These are phyloP conservation scores for Equus przewalskii DNA, from an alignment of 2,113 vertebrate genomes.

Conservation along the genomic window DNA sequence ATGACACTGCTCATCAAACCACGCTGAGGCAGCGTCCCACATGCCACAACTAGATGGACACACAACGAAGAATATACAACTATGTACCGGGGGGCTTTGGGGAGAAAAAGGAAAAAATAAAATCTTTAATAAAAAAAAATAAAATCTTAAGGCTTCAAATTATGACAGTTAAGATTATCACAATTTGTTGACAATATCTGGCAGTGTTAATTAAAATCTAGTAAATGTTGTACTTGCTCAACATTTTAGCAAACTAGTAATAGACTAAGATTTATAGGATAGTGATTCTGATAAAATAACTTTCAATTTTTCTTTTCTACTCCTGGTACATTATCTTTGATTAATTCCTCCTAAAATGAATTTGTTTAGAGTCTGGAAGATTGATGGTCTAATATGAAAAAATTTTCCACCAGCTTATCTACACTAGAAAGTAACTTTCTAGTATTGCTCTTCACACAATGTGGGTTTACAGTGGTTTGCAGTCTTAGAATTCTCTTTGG, in stretches of 20 bases:
- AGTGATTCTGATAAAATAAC: neutral
- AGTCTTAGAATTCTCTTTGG: constrained; percentile 41
- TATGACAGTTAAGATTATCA: constrained; percentile 30
- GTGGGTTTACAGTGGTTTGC: neutral
- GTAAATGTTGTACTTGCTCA: constrained; percentile 7
- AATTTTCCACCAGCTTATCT: neutral
- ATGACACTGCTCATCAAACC: too few species aligned
- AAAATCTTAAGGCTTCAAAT: constrained; percentile 45
- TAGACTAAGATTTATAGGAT: neutral
- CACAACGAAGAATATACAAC: too few species aligned
- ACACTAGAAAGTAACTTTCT: neutral
- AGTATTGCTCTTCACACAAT: constrained; percentile 45
- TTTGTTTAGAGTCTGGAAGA: constrained; percentile 39
- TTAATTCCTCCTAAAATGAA: constrained; percentile 27
- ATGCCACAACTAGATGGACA: too few species aligned
- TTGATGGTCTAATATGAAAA: constrained; percentile 5
- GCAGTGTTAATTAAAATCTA: constrained; percentile 49
- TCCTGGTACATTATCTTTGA: constrained; percentile 16
- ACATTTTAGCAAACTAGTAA: neutral
- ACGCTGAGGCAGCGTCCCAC: too few species aligned
- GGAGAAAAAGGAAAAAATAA: too few species aligned
- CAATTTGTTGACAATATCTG: neutral
- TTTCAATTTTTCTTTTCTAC: neutral
- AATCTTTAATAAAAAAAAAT: neutral
- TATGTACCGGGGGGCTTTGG: too few species aligned